phyloP scores from a whole-genome alignment of 2,797 vertebrate genomes.

The Alca torda region DNA sequence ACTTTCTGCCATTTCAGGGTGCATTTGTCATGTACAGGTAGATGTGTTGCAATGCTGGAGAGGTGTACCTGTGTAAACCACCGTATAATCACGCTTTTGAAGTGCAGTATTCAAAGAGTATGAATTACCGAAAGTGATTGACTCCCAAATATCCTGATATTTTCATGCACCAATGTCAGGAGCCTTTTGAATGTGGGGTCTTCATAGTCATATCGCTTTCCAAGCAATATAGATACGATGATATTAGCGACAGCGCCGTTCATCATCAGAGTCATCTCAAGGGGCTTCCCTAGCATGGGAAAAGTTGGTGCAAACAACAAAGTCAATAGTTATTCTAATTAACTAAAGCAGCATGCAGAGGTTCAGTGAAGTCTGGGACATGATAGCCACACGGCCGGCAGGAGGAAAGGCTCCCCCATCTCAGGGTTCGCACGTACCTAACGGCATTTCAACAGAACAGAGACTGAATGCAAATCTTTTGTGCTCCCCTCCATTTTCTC shows the following conservation, averaged over 20 bases:
- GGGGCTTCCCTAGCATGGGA: not conserved
- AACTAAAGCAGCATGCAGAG: not conserved
- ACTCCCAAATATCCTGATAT: not conserved
- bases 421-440: not conserved
- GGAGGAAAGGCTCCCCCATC: not conserved
- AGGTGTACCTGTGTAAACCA: not conserved
- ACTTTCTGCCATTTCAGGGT: not conserved
- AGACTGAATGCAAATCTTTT: not conserved
- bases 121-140: not conserved
- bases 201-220: slow-evolving; percentile 1
- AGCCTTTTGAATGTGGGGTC: slow-evolving; percentile 5
- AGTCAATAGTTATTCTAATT: not conserved
- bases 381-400: not conserved
- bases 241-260: slow-evolving; percentile 19
- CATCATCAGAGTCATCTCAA: not conserved
- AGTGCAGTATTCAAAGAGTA: not conserved
- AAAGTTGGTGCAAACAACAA: not conserved
- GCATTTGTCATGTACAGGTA: not conserved
- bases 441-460: not conserved
- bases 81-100: not conserved
- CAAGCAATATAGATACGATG: slow-evolving; percentile 15
- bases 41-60: not conserved
- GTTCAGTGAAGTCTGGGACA: not conserved
- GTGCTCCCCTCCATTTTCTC: not conserved
- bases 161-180: not conserved